These are phyloP conservation scores for Lepeophtheirus salmonis DNA, from an alignment of 1,140 invertebrate genomes.

Conservation along the genomic window DNA sequence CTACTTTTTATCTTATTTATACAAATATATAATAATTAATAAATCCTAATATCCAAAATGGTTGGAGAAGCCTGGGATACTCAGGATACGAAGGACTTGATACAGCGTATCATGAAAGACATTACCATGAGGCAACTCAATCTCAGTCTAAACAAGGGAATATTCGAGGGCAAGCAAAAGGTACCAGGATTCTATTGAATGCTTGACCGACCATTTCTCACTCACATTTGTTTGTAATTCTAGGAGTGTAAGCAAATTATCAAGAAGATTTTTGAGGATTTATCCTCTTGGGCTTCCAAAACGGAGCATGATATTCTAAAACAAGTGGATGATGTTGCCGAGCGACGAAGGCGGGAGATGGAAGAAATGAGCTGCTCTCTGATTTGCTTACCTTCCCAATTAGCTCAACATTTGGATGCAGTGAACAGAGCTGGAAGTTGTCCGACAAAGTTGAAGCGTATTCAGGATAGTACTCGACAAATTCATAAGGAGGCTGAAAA, in stretches of 20 bases:
- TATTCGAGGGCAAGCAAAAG: neutral
- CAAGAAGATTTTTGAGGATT: neutral
- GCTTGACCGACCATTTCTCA: too few relatives aligned
- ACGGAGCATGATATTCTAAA: neutral
- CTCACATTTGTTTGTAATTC: neutral
- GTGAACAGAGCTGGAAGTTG: neutral
- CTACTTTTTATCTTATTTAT: neutral
- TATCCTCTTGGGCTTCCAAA: neutral
- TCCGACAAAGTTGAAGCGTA: neutral
- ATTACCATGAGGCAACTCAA: neutral
- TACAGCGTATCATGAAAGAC: neutral
- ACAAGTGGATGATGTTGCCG: neutral
- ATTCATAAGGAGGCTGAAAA: neutral
- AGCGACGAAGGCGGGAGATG: neutral
- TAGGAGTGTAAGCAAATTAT: neutral
- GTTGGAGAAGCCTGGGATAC: neutral
- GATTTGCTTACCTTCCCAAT: neutral
- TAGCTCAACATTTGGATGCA: neutral
- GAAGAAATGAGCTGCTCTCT: neutral
- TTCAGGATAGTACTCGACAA: neutral
- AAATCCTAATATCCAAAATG: too few relatives aligned
- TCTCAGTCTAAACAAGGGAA: neutral
- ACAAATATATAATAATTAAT: neutral
- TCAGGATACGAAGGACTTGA: neutral
- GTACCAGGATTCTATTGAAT: too few relatives aligned